Evolutionary conservation across 2,888 invertebrate genomes (phyloP).

Genomic region (Schizotus pectinicornis): DNA sequence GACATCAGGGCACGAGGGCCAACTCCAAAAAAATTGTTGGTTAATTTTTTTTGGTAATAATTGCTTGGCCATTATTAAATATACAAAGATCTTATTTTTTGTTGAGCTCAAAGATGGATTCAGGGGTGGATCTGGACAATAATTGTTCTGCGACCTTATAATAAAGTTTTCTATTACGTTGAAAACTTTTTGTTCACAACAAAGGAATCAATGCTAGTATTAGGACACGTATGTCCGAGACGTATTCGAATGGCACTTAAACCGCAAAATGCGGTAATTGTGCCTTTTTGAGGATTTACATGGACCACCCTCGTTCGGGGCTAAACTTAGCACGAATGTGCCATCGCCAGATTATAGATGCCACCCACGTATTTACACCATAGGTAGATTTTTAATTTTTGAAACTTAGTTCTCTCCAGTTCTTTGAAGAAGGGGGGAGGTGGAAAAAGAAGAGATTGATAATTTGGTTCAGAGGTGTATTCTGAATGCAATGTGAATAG

Average conservation of each 20-base stretch:
- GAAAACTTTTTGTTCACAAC: constrained; percentile 13
- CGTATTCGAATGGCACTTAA: constrained; percentile 16
- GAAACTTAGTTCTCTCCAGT: too few relatives aligned
- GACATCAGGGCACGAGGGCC: too few relatives aligned
- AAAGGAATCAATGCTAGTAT: constrained; percentile 22
- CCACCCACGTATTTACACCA: constrained; percentile 15
- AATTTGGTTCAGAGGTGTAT: too few relatives aligned
- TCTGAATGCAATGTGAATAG: too few relatives aligned
- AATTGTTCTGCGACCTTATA: background rate
- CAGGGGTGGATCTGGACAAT: background rate
- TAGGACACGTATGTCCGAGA: constrained; percentile 19
- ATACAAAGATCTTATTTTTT: too few relatives aligned
- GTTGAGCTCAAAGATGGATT: too few relatives aligned
- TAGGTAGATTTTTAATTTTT: background rate
- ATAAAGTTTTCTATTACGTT: constrained; percentile 18
- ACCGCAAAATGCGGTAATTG: constrained; percentile 22
- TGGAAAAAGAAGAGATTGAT: too few relatives aligned
- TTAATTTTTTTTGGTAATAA: too few relatives aligned
- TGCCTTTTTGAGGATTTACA: constrained; percentile 21
- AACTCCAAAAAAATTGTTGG: too few relatives aligned
- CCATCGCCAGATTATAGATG: background rate
- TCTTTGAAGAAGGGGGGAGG: too few relatives aligned
- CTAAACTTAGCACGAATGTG: constrained; percentile 8
- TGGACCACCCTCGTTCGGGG: constrained; percentile 19
- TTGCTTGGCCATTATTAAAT: too few relatives aligned